Evolutionary conservation across 2,888 invertebrate genomes (phyloP).

Genomic region (Phymatocera aterrima): DNA sequence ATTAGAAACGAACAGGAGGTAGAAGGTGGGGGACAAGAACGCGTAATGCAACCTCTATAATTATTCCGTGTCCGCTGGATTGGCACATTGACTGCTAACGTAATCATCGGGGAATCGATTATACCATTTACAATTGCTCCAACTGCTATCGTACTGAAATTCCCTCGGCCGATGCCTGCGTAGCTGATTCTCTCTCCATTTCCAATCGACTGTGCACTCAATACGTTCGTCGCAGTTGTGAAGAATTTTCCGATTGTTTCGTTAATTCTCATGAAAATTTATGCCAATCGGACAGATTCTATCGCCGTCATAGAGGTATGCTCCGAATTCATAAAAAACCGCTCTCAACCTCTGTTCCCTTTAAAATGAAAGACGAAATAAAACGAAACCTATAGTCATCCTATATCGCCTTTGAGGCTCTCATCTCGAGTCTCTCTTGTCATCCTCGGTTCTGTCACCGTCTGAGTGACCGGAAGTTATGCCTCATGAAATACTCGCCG

Average conservation of each 20-base stretch:
- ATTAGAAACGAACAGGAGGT: conserved; percentile 3
- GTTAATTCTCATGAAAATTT: background rate
- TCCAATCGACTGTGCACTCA: background rate
- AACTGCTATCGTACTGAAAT: background rate
- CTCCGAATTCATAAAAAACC: no score
- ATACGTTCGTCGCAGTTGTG: background rate
- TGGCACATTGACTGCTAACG: conserved; percentile 58
- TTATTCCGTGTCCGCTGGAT: conserved; percentile 62
- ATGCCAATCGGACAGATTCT: no score
- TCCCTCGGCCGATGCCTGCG: background rate
- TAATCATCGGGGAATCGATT: conserved; percentile 63
- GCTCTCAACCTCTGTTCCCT: no score
- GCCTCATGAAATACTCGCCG: conserved; percentile 23
- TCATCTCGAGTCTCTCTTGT: background rate
- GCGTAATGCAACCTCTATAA: conserved; percentile 59
- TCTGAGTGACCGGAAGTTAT: conserved; percentile 20
- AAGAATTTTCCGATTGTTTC: no score
- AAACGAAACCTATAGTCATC: no score
- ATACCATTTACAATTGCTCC: conserved; percentile 40
- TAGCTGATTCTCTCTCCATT: background rate
- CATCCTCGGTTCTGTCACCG: background rate
- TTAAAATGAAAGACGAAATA: no score
- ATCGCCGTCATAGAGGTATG: no score
- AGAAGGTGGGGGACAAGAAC: conserved; percentile 46
- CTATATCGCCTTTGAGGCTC: background rate